Evolutionary conservation across 1,140 invertebrate species (phyloP).

Genomic region (Heliconius melpomene): DNA sequence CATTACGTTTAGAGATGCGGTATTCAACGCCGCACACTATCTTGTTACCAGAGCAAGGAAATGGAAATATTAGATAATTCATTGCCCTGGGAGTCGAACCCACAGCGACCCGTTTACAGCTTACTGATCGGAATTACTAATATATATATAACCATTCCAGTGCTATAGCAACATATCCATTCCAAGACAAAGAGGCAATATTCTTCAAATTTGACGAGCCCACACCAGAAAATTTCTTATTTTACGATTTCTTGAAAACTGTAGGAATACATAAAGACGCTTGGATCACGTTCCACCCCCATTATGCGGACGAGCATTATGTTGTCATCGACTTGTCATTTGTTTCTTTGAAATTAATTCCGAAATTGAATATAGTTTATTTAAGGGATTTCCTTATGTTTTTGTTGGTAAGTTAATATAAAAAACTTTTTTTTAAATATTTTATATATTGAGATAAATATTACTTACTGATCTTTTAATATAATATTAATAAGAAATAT

Average conservation of each 20-base stretch:
- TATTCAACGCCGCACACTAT: too few species aligned
- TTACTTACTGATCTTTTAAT: too few species aligned
- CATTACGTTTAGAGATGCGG: too few species aligned
- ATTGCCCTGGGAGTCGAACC: too few species aligned
- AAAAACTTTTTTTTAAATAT: too few species aligned
- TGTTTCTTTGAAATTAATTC: conserved; percentile 52
- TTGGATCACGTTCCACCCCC: conserved; percentile 50
- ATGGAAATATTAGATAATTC: too few species aligned
- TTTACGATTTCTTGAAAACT: conserved; percentile 59
- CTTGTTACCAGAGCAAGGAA: too few species aligned
- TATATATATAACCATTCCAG: conserved; percentile 43
- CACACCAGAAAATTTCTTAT: conserved; percentile 53
- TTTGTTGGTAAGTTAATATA: conserved; percentile 56
- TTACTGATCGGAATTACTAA: too few species aligned
- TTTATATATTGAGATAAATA: too few species aligned
- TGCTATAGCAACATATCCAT: conserved; percentile 43
- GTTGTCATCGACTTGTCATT: conserved; percentile 60
- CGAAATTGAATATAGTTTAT: conserved; percentile 64
- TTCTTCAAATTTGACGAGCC: conserved; percentile 59
- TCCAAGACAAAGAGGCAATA: conserved; percentile 51
- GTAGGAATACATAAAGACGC: conserved; percentile 55
- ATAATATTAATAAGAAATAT: too few species aligned
- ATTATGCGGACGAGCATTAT: conserved; percentile 55
- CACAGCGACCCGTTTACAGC: too few species aligned
- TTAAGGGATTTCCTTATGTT: conserved; percentile 61